Conservation (phyloP, 2,888 invertebrate species). For the Salpingus planirostris region DNA sequence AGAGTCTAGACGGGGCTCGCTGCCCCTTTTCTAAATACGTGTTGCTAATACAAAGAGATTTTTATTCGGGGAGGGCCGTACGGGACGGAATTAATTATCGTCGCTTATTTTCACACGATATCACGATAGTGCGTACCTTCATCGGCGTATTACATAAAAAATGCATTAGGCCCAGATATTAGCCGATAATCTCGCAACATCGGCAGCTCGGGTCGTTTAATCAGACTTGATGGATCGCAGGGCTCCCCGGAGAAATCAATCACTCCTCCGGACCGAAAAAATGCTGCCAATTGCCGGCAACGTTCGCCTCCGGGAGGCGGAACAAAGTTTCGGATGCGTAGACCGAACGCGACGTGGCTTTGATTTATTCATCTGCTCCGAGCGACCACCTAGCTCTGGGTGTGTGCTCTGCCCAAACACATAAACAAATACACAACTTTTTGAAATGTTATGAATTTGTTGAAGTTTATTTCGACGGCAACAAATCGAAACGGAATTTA, state of each 20-base stretch:
- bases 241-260: slow-evolving; percentile 40
- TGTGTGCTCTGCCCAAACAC: too few species aligned
- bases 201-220: slow-evolving; percentile 34
- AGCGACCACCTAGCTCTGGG: slow-evolving; percentile 14
- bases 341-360: slow-evolving; percentile 14
- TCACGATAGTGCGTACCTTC: neutral
- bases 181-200: slow-evolving; percentile 34
- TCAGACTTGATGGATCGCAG: slow-evolving; percentile 38
- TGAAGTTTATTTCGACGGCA: slow-evolving; percentile 14
- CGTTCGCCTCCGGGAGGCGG: slow-evolving; percentile 20
- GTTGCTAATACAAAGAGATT: slow-evolving; percentile 24
- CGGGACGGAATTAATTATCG: slow-evolving; percentile 16
- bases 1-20: slow-evolving; percentile 25
- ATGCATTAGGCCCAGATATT: slow-evolving; percentile 36
- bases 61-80: slow-evolving; percentile 14
- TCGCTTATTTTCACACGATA: slow-evolving; percentile 2
- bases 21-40: slow-evolving; percentile 23
- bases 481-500: slow-evolving; percentile 14
- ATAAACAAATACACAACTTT: slow-evolving; percentile 14
- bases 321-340: slow-evolving; percentile 24
- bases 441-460: slow-evolving; percentile 16
- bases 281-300: slow-evolving; percentile 33
- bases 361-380: slow-evolving; percentile 20
- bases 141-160: slow-evolving; percentile 31
- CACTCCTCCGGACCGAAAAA: slow-evolving; percentile 36